Conservation (phyloP, 2,888 invertebrate genomes). For the Platynereis dumerilii region DNA sequence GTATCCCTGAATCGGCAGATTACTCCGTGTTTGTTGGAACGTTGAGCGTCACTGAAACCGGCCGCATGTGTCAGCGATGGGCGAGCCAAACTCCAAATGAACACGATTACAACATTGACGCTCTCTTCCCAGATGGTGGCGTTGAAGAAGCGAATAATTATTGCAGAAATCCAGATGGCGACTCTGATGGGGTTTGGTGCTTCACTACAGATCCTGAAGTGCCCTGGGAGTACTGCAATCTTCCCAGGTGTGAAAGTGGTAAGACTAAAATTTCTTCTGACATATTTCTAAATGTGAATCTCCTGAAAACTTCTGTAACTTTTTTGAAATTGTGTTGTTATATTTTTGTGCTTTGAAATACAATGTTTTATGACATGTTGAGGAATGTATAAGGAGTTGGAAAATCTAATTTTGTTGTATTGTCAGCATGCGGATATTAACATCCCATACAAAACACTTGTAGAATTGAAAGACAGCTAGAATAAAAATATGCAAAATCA, state of each 20-base stretch:
- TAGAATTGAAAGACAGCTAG: too few relatives aligned
- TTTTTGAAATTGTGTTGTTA: background rate
- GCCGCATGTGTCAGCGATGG: slow-evolving; percentile 19
- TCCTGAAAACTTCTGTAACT: background rate
- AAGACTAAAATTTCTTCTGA: slow-evolving; percentile 1
- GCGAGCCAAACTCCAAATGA: slow-evolving; percentile 9
- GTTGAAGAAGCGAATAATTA: slow-evolving; percentile 15
- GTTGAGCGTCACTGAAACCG: slow-evolving; percentile 10
- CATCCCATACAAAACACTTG: too few relatives aligned
- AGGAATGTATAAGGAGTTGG: too few relatives aligned
- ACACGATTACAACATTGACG: slow-evolving; percentile 2
- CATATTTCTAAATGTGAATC: background rate
- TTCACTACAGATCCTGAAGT: slow-evolving; percentile 20
- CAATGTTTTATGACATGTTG: too few relatives aligned
- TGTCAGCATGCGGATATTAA: too few relatives aligned
- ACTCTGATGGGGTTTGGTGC: slow-evolving; percentile 20
- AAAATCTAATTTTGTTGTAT: too few relatives aligned
- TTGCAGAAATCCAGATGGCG: slow-evolving; percentile 24
- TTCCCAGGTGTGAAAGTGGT: slow-evolving; percentile 15
- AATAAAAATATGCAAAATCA: too few relatives aligned
- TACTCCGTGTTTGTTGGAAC: background rate
- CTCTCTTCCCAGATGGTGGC: slow-evolving; percentile 6
- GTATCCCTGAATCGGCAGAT: slow-evolving; percentile 2
- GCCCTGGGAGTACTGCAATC: slow-evolving; percentile 10
- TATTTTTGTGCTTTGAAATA: too few relatives aligned